Evolutionary conservation across 2,113 vertebrate genomes (phyloP).

Genomic region (Columba livia): DNA sequence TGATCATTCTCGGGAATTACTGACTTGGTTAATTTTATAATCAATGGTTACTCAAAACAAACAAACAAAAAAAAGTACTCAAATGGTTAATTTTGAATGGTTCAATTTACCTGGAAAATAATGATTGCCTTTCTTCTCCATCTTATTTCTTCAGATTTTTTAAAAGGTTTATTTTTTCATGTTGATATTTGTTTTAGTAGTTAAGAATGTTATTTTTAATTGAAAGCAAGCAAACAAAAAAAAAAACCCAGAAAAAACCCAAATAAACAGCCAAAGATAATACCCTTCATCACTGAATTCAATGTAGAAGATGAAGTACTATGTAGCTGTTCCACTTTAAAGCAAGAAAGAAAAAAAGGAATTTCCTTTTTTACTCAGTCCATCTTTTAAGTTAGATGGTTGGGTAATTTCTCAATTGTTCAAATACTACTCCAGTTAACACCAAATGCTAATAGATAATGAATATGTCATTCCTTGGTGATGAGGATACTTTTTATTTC

Average conservation of each 20-base stretch:
- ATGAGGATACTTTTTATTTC: not conserved
- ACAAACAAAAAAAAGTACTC: no score
- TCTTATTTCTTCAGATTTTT: not conserved
- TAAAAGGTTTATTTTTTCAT: not conserved
- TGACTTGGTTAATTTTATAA: not conserved
- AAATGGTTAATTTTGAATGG: not conserved
- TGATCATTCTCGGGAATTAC: not conserved
- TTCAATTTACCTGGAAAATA: not conserved
- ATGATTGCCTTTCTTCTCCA: not conserved
- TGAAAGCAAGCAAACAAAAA: not conserved
- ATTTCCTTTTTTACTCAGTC: not conserved
- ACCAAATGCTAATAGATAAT: not conserved
- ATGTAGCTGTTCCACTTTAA: not conserved
- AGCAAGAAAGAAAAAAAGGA: not conserved
- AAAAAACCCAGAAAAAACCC: not conserved
- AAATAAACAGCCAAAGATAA: not conserved
- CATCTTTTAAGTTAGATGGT: not conserved
- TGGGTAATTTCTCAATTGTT: not conserved
- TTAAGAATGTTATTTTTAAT: not conserved
- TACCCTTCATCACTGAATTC: not conserved
- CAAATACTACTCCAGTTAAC: not conserved
- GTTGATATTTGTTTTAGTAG: not conserved
- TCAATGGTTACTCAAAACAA: no score
- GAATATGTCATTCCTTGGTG: not conserved
- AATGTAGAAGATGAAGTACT: not conserved